A percentile compares a stretch with the other conserved stretches of the same genome.
phyloP scores from a whole-genome alignment of 2,888 invertebrate genomes.

The Aromia moschata region DNA sequence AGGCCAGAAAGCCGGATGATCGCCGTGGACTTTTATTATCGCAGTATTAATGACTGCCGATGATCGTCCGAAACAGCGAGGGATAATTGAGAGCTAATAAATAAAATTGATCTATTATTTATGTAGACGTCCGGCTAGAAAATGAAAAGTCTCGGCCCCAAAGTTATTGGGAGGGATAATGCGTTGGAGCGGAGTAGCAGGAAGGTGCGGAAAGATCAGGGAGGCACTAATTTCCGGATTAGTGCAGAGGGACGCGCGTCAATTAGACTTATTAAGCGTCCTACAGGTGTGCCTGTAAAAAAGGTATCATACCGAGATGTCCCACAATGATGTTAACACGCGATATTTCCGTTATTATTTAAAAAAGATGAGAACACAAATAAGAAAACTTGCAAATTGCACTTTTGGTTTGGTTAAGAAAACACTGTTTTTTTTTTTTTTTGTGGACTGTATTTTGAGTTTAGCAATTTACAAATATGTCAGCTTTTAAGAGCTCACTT shows the following conservation, averaged over 20 bases:
- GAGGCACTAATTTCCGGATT: slow-evolving; percentile 46
- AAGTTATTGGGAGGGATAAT: slow-evolving; percentile 44
- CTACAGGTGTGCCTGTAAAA: too few relatives aligned
- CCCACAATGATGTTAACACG: too few relatives aligned
- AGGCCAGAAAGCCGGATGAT: slow-evolving; percentile 10
- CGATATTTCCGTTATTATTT: too few relatives aligned
- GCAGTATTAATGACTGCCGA: slow-evolving; percentile 14
- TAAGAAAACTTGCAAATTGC: too few relatives aligned
- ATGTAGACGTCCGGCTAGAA: slow-evolving; percentile 39
- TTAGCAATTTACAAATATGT: too few relatives aligned
- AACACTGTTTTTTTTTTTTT: too few relatives aligned
- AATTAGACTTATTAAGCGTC: slow-evolving; percentile 28
- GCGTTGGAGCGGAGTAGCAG: slow-evolving; percentile 32
- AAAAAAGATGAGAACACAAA: too few relatives aligned
- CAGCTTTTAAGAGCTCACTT: too few relatives aligned
- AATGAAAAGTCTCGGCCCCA: slow-evolving; percentile 47
- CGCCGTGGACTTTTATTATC: slow-evolving; percentile 17
- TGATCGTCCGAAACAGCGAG: slow-evolving; percentile 21
- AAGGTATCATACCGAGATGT: too few relatives aligned
- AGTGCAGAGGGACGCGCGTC: slow-evolving; percentile 29
- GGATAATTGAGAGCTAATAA: slow-evolving; percentile 40
- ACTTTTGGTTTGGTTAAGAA: too few relatives aligned
- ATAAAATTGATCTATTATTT: slow-evolving; percentile 46
- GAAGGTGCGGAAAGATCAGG: slow-evolving; percentile 13
- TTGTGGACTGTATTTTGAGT: too few relatives aligned